A percentile compares a stretch with the other conserved stretches of the same genome.
Conservation (phyloP, 2,113 vertebrate species). For the Edolisoma coerulescens region DNA sequence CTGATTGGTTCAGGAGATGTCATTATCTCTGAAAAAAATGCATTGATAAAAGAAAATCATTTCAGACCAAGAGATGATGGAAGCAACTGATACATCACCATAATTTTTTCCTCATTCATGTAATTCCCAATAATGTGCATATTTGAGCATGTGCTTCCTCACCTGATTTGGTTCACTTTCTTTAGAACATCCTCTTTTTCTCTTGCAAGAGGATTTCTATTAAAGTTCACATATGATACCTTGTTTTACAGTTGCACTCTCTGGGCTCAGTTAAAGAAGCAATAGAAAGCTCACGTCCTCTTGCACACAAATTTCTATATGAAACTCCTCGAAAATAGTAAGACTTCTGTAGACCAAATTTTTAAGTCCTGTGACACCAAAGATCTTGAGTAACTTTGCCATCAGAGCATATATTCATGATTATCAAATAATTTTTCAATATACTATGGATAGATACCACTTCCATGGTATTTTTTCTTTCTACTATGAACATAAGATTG, state of each 20-base stretch:
- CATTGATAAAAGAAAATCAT: not conserved
- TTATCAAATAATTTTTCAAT: not conserved
- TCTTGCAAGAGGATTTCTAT: not conserved
- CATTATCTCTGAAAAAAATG: slow-evolving; percentile 38
- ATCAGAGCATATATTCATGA: not conserved
- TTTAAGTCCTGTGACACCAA: not conserved
- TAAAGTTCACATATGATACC: not conserved
- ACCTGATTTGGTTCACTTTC: not conserved
- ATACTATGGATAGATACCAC: not conserved
- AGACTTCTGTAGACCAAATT: not conserved
- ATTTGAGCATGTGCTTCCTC: not conserved
- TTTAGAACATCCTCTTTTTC: not conserved
- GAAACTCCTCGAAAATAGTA: not conserved
- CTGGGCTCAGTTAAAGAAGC: not conserved
- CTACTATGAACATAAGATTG: not conserved
- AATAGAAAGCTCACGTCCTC: fast-evolving
- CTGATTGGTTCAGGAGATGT: slow-evolving; percentile 36
- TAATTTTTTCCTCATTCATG: not conserved
- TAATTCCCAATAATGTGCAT: not conserved
- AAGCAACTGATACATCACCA: not conserved
- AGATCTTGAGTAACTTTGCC: not conserved
- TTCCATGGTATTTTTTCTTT: not conserved
- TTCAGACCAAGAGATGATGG: not conserved
- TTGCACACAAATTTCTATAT: not conserved
- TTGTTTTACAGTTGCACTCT: not conserved